Conservation (phyloP, 1,140 invertebrate genomes). For the Asobara japonica region DNA sequence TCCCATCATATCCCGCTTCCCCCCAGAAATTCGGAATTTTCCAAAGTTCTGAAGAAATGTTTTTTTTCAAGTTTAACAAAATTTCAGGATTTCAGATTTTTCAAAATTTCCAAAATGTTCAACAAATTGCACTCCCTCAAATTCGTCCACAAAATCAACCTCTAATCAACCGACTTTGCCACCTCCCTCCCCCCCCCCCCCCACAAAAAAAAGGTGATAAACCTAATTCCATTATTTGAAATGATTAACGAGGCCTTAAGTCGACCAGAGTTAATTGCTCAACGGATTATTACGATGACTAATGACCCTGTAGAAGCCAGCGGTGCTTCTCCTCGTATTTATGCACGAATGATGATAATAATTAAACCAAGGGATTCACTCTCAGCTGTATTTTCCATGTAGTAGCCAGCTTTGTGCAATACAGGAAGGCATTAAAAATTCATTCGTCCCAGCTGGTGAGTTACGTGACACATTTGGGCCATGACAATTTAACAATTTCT, state of each 20-base stretch:
- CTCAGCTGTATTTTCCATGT: neutral
- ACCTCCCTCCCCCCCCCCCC: no score
- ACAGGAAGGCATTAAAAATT: slow-evolving; percentile 5
- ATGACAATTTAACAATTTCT: neutral
- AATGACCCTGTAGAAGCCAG: slow-evolving; percentile 27
- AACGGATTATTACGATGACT: slow-evolving; percentile 36
- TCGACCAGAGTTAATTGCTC: slow-evolving; percentile 32
- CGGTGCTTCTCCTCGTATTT: neutral
- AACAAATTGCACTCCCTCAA: no score
- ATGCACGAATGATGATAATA: slow-evolving; percentile 9
- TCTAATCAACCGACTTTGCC: neutral
- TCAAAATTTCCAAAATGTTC: neutral
- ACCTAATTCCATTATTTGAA: neutral
- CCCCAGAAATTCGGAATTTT: no score
- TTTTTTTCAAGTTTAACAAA: neutral
- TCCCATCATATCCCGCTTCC: no score
- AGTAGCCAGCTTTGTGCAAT: neutral
- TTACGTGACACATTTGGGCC: slow-evolving; percentile 10
- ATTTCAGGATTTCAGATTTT: neutral
- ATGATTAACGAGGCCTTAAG: slow-evolving; percentile 32
- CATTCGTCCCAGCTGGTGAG: neutral
- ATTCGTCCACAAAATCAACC: no score
- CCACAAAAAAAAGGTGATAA: neutral
- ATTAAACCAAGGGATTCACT: slow-evolving; percentile 4
- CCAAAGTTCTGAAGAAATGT: no score